Base-by-base conservation (phyloP, 2,888 invertebrate species). In the Xylota sylvarum region DNA sequence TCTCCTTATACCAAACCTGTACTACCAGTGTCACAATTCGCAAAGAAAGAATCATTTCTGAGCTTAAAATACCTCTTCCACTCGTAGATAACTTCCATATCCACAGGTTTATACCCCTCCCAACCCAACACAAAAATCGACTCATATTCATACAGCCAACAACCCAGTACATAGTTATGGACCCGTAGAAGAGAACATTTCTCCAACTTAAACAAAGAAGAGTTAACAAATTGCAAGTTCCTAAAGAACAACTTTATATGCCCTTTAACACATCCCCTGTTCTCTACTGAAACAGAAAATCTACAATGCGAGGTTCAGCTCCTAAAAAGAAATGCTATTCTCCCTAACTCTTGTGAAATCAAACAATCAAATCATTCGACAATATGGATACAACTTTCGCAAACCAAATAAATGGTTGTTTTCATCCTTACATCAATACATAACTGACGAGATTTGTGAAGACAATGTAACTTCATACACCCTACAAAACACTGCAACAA, bases 341-440 rank as follows among this genome's bases (percentile, higher is more conserved):
- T 7, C 43, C 43, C 62, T 4, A 46, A 46, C n/a, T 14, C 27
- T 9, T 43, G 62, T 14, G 46, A 62, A 14, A 40, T 62, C 27
- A 62, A 9, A 27, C 43, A 30, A 62, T 60, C 40, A 60, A 23
- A 10, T 4, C 50, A 9, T 10, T 9, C 37, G 5, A 23, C 50
- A n/a, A 12, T n/a, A n/a, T n/a, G n/a, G n/a, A n/a, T n/a, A n/a
- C n/a, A n/a, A n/a, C n/a, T n/a, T n/a, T n/a, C n/a, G n/a, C n/a
- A n/a, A n/a, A n/a, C n/a, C 48, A 32, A 65, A 50, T 17, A 50
- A 48, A 65, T 65, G 48, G 65, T 27, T 62, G 43, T 27, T 43
- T 14, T 40, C 60, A 23, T 62, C 43, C 27, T 9, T 62, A 40
- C 5, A 62, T 14, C 23, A 60, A 43, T 60, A 40, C 1, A 60